These are phyloP conservation scores for Amphibalanus amphitrite DNA, from an alignment of 1,140 invertebrate species.

Conservation along the genomic window DNA sequence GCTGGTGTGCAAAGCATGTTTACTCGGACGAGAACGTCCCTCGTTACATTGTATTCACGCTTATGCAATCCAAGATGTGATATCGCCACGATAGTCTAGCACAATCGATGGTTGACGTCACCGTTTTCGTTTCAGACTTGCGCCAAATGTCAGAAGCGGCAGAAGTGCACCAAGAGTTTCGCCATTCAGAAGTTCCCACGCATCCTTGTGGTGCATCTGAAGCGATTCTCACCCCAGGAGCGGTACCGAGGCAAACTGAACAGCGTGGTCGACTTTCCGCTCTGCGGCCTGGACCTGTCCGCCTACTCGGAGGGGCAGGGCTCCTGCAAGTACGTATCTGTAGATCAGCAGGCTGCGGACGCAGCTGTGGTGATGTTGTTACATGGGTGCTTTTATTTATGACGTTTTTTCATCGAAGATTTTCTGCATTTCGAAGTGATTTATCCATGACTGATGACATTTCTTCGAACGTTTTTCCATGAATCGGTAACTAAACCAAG, in stretches of 20 bases:
- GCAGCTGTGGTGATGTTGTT: too few species aligned
- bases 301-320: conserved; percentile 44
- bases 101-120: neutral
- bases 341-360: too few species aligned
- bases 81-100: neutral
- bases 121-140: conserved; percentile 46
- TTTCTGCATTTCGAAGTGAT: too few species aligned
- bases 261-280: conserved; percentile 68
- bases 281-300: conserved; percentile 61
- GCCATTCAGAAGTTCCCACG: conserved; percentile 84
- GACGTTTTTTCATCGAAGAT: too few species aligned
- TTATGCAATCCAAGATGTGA: neutral
- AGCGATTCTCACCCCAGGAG: conserved; percentile 71
- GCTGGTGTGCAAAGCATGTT: neutral
- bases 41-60: neutral
- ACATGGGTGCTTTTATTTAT: too few species aligned
- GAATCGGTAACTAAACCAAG: too few species aligned
- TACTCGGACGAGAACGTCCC: neutral
- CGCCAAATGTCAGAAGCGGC: conserved; percentile 70
- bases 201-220: conserved; percentile 60
- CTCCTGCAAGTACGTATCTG: neutral
- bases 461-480: neutral
- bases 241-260: conserved; percentile 71
- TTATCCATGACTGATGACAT: too few species aligned
- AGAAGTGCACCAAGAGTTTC: conserved; percentile 83